phyloP scores from a whole-genome alignment of 2,888 invertebrate species.

The Argyresthia goedartella region DNA sequence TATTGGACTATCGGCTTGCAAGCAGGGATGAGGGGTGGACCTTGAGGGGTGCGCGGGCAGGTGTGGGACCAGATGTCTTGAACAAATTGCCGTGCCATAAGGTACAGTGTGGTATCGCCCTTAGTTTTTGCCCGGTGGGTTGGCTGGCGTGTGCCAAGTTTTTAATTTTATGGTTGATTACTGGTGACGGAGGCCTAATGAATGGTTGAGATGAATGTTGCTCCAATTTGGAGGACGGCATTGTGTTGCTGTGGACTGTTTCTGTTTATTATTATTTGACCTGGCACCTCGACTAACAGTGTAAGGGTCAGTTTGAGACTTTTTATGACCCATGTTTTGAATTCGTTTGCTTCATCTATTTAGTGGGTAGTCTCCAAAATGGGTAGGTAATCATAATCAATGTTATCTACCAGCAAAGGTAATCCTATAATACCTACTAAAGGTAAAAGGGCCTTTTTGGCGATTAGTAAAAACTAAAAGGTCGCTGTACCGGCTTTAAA shows the following conservation, averaged over 20 bases:
- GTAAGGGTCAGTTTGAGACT: too few species aligned
- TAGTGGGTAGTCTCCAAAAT: too few species aligned
- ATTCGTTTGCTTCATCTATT: too few species aligned
- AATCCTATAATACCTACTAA: too few species aligned
- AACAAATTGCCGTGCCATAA: slow-evolving; percentile 67
- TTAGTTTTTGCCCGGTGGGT: slow-evolving; percentile 20
- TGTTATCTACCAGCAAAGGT: too few species aligned
- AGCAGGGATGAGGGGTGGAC: neutral
- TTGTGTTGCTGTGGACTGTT: neutral
- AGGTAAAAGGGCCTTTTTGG: too few species aligned
- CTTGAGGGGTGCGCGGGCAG: slow-evolving; percentile 41
- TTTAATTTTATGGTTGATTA: slow-evolving; percentile 71
- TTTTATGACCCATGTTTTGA: too few species aligned
- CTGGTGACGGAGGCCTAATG: slow-evolving; percentile 29
- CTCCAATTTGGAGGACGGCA: neutral
- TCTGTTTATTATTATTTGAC: neutral
- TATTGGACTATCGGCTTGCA: slow-evolving; percentile 24
- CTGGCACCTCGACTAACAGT: too few species aligned
- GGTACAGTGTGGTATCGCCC: slow-evolving; percentile 63
- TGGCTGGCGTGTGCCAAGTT: slow-evolving; percentile 66
- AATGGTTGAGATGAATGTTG: slow-evolving; percentile 46
- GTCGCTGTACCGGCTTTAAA: too few species aligned
- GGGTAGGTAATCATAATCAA: too few species aligned
- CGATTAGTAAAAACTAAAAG: too few species aligned
- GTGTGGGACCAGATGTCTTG: slow-evolving; percentile 69